These are phyloP conservation scores for Philaethria dido DNA, from an alignment of 2,888 invertebrate genomes.

Conservation along the genomic window DNA sequence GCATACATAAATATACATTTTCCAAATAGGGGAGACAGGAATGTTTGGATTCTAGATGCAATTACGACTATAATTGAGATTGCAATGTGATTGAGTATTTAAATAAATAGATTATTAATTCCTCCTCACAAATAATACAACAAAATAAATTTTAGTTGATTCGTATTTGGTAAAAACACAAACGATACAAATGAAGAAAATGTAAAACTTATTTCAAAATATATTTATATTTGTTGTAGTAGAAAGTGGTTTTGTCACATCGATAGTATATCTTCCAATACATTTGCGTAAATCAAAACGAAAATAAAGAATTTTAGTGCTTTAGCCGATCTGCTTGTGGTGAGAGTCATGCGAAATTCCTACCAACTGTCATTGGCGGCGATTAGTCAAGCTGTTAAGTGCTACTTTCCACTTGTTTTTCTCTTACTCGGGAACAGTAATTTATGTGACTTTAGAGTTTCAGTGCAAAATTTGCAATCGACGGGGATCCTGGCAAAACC, in stretches of 20 bases:
- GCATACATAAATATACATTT: neutral
- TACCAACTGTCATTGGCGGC: slow-evolving; percentile 74
- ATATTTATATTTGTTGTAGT: neutral
- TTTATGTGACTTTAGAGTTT: slow-evolving; percentile 82
- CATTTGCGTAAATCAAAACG: slow-evolving; percentile 47
- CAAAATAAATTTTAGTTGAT: neutral
- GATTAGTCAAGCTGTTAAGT: slow-evolving; percentile 82
- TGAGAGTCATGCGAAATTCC: slow-evolving; percentile 47
- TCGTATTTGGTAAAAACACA: no score
- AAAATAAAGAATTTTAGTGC: slow-evolving; percentile 34
- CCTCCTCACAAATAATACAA: no score
- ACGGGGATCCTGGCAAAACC: slow-evolving; percentile 78
- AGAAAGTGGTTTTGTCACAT: neutral
- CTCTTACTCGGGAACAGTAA: slow-evolving; percentile 77
- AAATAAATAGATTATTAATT: neutral
- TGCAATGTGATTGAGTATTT: slow-evolving; percentile 27
- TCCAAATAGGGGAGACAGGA: slow-evolving; percentile 44
- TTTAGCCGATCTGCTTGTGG: slow-evolving; percentile 58
- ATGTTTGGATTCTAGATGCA: slow-evolving; percentile 40
- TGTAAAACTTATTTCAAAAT: neutral
- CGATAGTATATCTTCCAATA: slow-evolving; percentile 26
- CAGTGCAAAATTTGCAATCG: slow-evolving; percentile 79
- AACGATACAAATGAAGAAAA: neutral
- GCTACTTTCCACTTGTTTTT: slow-evolving; percentile 81
- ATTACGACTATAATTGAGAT: slow-evolving; percentile 39